A percentile compares a stretch with the other conserved stretches of the same genome.
phyloP scores from a whole-genome alignment of 2,888 invertebrate genomes.

The Oscheius sp. region DNA sequence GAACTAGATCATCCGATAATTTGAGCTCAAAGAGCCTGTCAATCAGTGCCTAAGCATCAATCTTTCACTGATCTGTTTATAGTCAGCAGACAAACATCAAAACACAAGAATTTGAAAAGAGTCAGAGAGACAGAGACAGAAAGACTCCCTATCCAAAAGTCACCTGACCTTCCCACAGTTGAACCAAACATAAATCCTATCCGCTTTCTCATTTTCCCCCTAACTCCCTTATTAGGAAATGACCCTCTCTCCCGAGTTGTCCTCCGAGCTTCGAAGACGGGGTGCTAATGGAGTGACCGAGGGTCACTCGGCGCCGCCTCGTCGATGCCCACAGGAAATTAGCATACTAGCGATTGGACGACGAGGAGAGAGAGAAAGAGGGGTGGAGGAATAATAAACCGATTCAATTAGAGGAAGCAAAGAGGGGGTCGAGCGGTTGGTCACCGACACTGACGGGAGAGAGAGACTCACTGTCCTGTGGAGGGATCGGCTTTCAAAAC shows the following conservation, averaged over 20 bases:
- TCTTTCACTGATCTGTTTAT: too few relatives aligned
- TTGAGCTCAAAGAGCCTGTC: too few relatives aligned
- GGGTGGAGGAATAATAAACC: conserved; percentile 14
- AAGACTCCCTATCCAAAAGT: neutral
- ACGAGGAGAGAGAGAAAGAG: neutral
- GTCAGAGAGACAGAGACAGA: neutral
- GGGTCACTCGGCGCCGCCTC: conserved; percentile 21
- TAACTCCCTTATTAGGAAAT: neutral
- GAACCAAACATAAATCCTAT: neutral
- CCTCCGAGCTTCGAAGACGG: neutral
- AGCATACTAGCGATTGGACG: conserved; percentile 21
- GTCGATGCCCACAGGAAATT: conserved; percentile 31
- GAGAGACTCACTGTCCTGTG: neutral
- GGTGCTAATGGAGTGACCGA: conserved; percentile 27
- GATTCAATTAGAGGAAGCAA: conserved; percentile 18
- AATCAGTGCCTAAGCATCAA: too few relatives aligned
- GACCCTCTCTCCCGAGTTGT: neutral
- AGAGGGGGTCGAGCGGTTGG: neutral
- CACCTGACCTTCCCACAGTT: neutral
- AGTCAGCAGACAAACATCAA: neutral
- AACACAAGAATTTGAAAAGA: neutral
- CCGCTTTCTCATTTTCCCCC: neutral
- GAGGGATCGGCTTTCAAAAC: conserved; percentile 31
- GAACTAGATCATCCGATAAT: too few relatives aligned
- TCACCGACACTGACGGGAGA: neutral